Evolutionary conservation across 2,113 vertebrate genomes (phyloP), one percentile per base, ranked within the genome.

Genomic region (Ellobius talpinus): DNA sequence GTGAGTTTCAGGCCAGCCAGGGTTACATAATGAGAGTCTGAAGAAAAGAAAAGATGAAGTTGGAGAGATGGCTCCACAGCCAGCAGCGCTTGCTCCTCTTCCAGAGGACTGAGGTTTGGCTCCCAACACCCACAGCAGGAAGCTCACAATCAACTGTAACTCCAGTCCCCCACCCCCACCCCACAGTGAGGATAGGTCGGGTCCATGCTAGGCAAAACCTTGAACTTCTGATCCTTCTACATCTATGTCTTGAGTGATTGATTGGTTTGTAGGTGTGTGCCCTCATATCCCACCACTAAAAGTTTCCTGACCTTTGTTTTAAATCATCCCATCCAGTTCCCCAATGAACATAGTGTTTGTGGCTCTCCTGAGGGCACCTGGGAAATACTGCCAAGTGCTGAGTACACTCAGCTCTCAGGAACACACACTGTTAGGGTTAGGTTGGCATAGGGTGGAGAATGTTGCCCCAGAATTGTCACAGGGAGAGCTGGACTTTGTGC

Each of bases 391-490:
- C 65, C 86, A 70, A 87, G 47, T 70, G 33, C 66, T 8, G 12
- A 3, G 47, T 29, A 17, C 29, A 17, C 63, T 72, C 47, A 17
- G 11, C 23, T 39, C 33, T 39, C 86, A 29, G 66, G 66, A 72
- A 1, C 47, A n/a, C 33, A 72, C 33, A 29, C 86, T 39, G 7
- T 72, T 50, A 88, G 36, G 47, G 86, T 52, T 21, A 88, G 36
- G 33, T 88, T 52, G 39, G 12, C 47, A 39, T n/a, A 70, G 70
- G n/a, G 70, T 9, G 7, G 70, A 31, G 16, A 39, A 29, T 21
- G n/a, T 45, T 61, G 50, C 39, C 23, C 61, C 3, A 23, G 72
- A 23, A 17, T 17, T 6, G 0, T 47, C 47, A 0, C 0, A 0
- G 0, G 29, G 45, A 9, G 1, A 55, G 36, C 66, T 2, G 70